Percentiles rank a stretch among this genome's conserved stretches.
Evolutionary conservation across 2,888 invertebrate genomes (phyloP).

Genomic region (Hermodice carunculata): DNA sequence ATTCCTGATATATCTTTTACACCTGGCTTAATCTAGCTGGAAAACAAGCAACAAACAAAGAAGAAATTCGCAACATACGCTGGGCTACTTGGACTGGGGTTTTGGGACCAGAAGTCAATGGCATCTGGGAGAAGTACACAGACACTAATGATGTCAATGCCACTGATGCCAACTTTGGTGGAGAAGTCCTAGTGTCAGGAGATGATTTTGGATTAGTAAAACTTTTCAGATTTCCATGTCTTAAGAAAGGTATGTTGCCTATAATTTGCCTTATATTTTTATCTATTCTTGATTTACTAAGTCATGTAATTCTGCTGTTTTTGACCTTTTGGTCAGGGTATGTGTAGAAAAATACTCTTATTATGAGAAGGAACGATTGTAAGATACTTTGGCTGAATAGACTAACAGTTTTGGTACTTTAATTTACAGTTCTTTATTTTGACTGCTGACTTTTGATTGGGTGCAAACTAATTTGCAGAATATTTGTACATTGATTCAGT

Average conservation of each 20-base stretch:
- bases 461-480: too few relatives aligned
- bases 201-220: conserved; percentile 70
- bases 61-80: conserved; percentile 63
- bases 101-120: conserved; percentile 67
- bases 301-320: neutral
- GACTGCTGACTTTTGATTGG: too few relatives aligned
- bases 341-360: neutral
- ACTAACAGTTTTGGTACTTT: too few relatives aligned
- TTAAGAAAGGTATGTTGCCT: conserved; percentile 64
- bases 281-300: too few relatives aligned
- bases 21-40: conserved; percentile 68
- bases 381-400: too few relatives aligned
- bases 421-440: too few relatives aligned
- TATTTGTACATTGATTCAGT: too few relatives aligned
- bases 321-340: neutral
- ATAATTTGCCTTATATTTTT: too few relatives aligned
- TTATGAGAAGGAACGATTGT: too few relatives aligned
- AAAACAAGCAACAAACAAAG: conserved; percentile 65
- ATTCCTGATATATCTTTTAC: too few relatives aligned
- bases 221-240: conserved; percentile 66
- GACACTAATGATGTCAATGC: conserved; percentile 70
- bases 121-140: conserved; percentile 70
- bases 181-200: conserved; percentile 63
- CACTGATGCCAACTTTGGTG: conserved; percentile 62
- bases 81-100: conserved; percentile 69